Conservation (phyloP, 2,888 invertebrate genomes). For the Andrena camellia region DNA sequence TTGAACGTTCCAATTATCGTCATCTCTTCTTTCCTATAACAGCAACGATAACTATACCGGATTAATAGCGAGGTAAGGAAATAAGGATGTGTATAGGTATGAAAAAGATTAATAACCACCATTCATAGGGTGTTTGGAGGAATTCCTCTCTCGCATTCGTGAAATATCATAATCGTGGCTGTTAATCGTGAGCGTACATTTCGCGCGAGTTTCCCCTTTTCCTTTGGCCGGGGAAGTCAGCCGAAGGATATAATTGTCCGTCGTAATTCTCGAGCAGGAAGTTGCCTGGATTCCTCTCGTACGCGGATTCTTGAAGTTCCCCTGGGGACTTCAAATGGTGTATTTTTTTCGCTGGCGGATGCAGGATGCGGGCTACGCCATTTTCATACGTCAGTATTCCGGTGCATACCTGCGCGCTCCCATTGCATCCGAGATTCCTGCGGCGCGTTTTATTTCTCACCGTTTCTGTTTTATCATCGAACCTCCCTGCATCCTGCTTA, state of each 20-base stretch:
- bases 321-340: slow-evolving; percentile 40
- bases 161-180: slow-evolving; percentile 10
- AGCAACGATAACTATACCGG: no score
- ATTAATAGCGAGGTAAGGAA: no score
- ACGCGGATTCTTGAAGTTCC: slow-evolving; percentile 37
- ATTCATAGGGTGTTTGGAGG: background rate
- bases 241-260: slow-evolving; percentile 33
- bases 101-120: slow-evolving; percentile 9
- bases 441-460: slow-evolving; percentile 48
- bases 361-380: slow-evolving; percentile 56
- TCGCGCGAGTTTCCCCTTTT: background rate
- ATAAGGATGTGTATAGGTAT: background rate
- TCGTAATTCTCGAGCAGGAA: slow-evolving; percentile 43
- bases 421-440: slow-evolving; percentile 40
- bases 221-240: slow-evolving; percentile 21
- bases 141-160: slow-evolving; percentile 7
- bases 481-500: slow-evolving; percentile 11
- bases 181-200: background rate
- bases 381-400: slow-evolving; percentile 37
- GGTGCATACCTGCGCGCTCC: slow-evolving; percentile 41
- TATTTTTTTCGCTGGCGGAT: slow-evolving; percentile 35
- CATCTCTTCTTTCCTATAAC: no score
- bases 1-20: no score
- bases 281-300: slow-evolving; percentile 16
- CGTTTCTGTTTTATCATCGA: slow-evolving; percentile 49